Conservation (phyloP, 2,113 vertebrate species). For the Gymnobelideus leadbeateri region DNA sequence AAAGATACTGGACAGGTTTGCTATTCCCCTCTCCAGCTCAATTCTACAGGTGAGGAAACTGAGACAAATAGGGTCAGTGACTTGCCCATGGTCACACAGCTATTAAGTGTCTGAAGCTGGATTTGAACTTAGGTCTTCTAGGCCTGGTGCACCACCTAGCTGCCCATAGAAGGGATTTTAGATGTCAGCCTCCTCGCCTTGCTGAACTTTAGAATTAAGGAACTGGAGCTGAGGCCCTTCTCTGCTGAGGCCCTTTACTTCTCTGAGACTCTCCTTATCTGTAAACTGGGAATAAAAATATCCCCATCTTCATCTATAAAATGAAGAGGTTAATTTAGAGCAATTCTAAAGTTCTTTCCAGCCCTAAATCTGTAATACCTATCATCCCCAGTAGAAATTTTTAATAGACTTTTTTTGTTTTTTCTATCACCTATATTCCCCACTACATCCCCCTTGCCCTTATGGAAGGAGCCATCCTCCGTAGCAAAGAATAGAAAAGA, state of each 20-base stretch:
- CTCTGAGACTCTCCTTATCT: background rate
- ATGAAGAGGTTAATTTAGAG: background rate
- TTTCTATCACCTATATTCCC: background rate
- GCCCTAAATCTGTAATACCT: background rate
- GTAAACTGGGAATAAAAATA: background rate
- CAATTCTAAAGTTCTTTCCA: background rate
- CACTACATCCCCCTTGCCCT: background rate
- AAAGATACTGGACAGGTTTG: background rate
- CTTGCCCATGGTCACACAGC: too few species aligned
- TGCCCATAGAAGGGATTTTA: background rate
- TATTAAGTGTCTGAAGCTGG: too few species aligned
- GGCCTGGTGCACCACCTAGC: too few species aligned
- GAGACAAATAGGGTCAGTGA: background rate
- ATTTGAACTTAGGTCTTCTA: too few species aligned
- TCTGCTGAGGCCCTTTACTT: background rate
- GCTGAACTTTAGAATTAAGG: background rate
- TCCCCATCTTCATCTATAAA: too few species aligned
- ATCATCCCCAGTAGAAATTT: background rate
- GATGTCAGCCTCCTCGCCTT: background rate
- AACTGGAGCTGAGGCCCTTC: background rate
- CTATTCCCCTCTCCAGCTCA: background rate
- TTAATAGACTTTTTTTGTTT: background rate
- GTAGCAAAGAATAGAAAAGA: background rate
- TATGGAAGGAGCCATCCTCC: background rate
- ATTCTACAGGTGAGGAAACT: background rate